Evolutionary conservation across 2,113 vertebrate species (phyloP), one percentile per base, ranked within the genome.

Genomic region (Zosterops lateralis): DNA sequence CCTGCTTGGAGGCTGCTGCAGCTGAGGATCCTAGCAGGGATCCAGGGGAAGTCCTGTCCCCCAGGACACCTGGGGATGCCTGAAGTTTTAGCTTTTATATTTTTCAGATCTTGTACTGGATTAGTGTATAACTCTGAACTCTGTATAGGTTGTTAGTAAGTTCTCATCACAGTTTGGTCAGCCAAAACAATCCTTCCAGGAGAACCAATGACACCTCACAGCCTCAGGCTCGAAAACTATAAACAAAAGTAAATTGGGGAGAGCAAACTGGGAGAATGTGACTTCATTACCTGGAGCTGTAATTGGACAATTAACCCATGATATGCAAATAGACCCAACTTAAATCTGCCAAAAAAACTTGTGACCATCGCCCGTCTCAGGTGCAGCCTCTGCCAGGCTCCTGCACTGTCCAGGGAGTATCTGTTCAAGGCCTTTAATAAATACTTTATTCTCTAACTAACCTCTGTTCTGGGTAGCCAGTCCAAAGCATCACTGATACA

Each of bases 341-440:
- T 34, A 14, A 2, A 42, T 28, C 47, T 28, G 17, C 28, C 36
- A 2, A 2, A 62, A 62, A 51, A 34, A 4, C 24, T 78, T 2
- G 0, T 64, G 58, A 17, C 36, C 31, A 64, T 42, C 0, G 1
- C 21, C 74, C 47, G 11, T 8, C 18, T 13, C 5, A 5, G 24
- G 36, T 34, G 31, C 14, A 34, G 36, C 75, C 31, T 29, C 24
- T 44, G 36, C 11, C 2, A 44, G 47, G 18, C 31, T 64, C 19
- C 34, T 64, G 36, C 48, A 28, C 31, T 78, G 60, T 18, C 18
- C 31, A 22, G 9, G 24, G 31, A n/a, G 47, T 8, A 21, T 7
- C 29, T 51, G 10, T 28, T 21, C 6, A 21, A 51, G 10, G 10
- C 15, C 28, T 44, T 44, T 34, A 34, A 78, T 22, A 64, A 29